Evolutionary conservation across 2,797 vertebrate genomes (phyloP), one percentile per base, ranked within the genome.

Genomic region (Eulemur coronatus): DNA sequence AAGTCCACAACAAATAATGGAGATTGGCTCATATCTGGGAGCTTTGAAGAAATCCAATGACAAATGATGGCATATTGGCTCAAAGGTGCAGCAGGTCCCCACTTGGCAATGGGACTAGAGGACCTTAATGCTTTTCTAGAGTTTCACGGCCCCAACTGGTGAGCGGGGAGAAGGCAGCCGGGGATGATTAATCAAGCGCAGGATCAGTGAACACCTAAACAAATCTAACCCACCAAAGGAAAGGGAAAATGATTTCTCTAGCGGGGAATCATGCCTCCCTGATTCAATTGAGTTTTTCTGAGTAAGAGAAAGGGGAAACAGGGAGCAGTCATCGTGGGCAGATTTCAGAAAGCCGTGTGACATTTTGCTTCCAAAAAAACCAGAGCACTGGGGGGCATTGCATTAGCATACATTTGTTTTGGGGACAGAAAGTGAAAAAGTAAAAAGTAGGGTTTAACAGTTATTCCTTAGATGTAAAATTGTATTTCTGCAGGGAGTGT

Each of bases 161-260:
- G 67, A 65, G 38, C 72, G 18, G 35, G n/a, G 65, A 43, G n/a
- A 57, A 78, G 33, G 75, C 20, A 30, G 63, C 20, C 7, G 69
- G 7, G 75, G 75, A 43, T 38, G 75, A 57, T 52, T 41, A 11
- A 28, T 82, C 78, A 48, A 70, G 2, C 4, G 6, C 2, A 5
- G 63, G 43, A 2, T 70, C 55, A 69, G 84, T 26, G 67, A 48
- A n/a, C 67, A 73, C 59, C 63, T 57, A 50, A 86, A 86, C 75
- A 63, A 61, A 46, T 70, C 38, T 61, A 41, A 41, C 50, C 55
- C 92, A 59, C 57, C 38, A 0, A 55, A 92, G 92, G 84, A 80
- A 30, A 46, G 84, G 90, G 76, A 86, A 90, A 81, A 33, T 24
- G 46, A 65, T 52, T 95, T 84, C 61, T 92, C 85, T 59, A 63